Evolutionary conservation across 2,113 vertebrate genomes (phyloP), one percentile per base, ranked within the genome.

Genomic region (Tychaedon coryphoeus): DNA sequence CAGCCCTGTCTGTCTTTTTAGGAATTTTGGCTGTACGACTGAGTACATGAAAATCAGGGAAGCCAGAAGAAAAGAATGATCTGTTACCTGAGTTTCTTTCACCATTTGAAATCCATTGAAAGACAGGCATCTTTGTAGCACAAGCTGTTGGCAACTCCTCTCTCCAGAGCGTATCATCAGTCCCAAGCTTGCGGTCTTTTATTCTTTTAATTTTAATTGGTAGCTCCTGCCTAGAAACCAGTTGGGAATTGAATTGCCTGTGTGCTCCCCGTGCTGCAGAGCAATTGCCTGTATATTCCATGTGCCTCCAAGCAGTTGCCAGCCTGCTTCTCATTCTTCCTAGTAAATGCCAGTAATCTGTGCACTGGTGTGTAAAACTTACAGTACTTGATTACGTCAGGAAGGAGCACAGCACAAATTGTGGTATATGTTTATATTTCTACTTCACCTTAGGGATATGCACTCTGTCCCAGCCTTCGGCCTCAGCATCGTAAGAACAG

Each of bases 201-300:
- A 90, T 96, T 94, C 90, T 92, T 97, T 94, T 95, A 93, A 95
- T 96, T 95, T 95, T 97, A 97, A 96, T 97, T 97, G 97, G 93
- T 93, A 92, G 86, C 93, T 96, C 93, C 96, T 97, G 95, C 94
- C 94, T 95, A 80, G 88, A 96, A 96, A 93, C 88, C 94, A 86
- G 92, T 82, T 92, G 96, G 96, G 95, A 97, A 95, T 93, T 94
- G 90, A 91, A 96, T 94, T 92, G 87, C 79, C 83, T 92, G 53
- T 61, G 72, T 57, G 74, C 86, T 91, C 77, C 93, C 67, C 56
- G 31, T 86, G 84, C 86, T 94, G 86, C 69, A 61, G 91, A 96
- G 90, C 83, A 87, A 95, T 72, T 94, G 95, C 69, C 88, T 94
- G 88, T 73, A 38, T 88, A 95, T 95, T 94, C 83, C 8, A 38